Base-by-base conservation (phyloP, 2,797 vertebrate species). In the Sternarchorhynchus goeldii region DNA sequence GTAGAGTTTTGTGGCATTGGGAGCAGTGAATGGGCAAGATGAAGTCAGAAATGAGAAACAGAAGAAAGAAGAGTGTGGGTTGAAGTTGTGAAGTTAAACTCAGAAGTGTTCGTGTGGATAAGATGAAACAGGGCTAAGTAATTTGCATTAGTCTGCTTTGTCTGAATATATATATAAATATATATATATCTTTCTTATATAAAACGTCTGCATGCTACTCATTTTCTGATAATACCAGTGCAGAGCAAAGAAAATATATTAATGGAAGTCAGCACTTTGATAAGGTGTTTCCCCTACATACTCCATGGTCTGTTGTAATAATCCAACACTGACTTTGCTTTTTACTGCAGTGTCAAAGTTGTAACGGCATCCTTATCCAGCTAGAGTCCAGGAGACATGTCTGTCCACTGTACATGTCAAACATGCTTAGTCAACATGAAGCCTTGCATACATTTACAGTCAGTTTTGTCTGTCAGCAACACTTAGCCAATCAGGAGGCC, bases 61-160 rank as follows among this genome's bases (percentile, higher is more conserved):
- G 96, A 98, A 98, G 96, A 97, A 98, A 97, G 96, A 97, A 97
- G 95, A 96, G 90, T 90, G 89, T 96, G 96, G 96, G 68, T 91
- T 91, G 91, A 93, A 92, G 92, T 93, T 86, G 94, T 98, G 96
- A 97, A 91, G 92, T 92, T 91, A 93, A 90, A 89, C 90, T 98
- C 95, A 97, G 96, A 97, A 97, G 96, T 97, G 95, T 94, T 94
- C 94, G 94, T 93, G 89, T 91, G 97, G 96, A 97, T 96, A 95
- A 94, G 93, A 94, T 94, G 93, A 93, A 81, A 55, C 93, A 94
- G 94, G 94, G 94, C 94, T 95, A 95, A 97, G 96, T 97, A 95
- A 97, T 95, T 95, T 80, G 67, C 90, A 95, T 95, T 95, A 97
- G 95, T 95, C 95, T 97, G 95, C 95, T 97, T 94, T 96, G 83